Evolutionary conservation across 2,888 invertebrate species (phyloP).

Genomic region (Rhagium mordax): DNA sequence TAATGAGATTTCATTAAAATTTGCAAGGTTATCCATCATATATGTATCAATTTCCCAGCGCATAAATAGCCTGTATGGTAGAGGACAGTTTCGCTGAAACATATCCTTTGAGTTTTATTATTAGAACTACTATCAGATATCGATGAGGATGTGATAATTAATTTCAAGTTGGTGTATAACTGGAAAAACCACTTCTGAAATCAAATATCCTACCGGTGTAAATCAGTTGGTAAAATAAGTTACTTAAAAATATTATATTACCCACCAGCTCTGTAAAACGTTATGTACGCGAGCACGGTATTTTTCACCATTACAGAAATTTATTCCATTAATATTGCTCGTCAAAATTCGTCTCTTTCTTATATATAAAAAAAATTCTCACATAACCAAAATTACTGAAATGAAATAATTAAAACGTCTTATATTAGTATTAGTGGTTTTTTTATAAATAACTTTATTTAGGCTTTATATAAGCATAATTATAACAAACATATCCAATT

Average conservation of each 20-base stretch:
- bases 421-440: no score
- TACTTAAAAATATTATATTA: slow-evolving; percentile 48
- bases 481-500: no score
- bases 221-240: slow-evolving; percentile 55
- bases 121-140: slow-evolving; percentile 24
- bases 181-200: slow-evolving; percentile 56
- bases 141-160: slow-evolving; percentile 45
- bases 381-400: no score
- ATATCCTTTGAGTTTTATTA: not conserved
- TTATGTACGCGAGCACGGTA: slow-evolving; percentile 10
- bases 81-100: not conserved
- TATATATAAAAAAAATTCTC: no score
- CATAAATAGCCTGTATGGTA: slow-evolving; percentile 9
- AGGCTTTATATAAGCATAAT: no score
- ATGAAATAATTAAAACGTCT: no score
- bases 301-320: not conserved
- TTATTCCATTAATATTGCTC: not conserved
- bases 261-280: slow-evolving; percentile 4
- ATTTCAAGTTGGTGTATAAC: slow-evolving; percentile 44
- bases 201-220: slow-evolving; percentile 53
- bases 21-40: slow-evolving; percentile 58
- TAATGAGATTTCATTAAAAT: slow-evolving; percentile 60
- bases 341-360: not conserved
- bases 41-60: slow-evolving; percentile 25
- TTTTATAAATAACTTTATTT: no score